phyloP scores from a whole-genome alignment of 2,888 invertebrate genomes.

The Galerucella pusilla region DNA sequence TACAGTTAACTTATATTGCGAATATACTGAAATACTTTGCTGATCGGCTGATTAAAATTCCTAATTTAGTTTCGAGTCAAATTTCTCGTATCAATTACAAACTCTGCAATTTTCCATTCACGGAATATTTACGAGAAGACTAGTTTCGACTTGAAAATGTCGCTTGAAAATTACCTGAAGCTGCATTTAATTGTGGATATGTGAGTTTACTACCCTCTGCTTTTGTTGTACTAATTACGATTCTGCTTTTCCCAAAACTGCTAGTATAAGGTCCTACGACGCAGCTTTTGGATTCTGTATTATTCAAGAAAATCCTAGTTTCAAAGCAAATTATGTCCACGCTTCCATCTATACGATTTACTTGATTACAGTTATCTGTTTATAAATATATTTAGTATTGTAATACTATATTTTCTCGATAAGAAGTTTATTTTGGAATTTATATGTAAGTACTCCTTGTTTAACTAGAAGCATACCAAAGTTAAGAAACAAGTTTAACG shows the following conservation, averaged over 20 bases:
- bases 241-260: not conserved
- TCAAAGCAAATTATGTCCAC: no score
- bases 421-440: no score
- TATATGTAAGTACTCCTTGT: no score
- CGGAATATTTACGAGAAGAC: constrained; percentile 6
- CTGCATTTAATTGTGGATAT: constrained; percentile 27
- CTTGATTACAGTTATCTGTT: no score
- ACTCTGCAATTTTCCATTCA: not conserved
- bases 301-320: no score
- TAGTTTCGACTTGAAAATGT: constrained; percentile 13
- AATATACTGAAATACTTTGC: not conserved
- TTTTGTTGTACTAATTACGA: constrained; percentile 13
- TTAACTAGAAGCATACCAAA: no score
- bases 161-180: constrained; percentile 27
- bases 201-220: constrained; percentile 10
- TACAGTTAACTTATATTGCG: not conserved
- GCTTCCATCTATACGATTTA: no score
- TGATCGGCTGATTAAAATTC: not conserved
- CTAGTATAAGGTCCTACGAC: not conserved
- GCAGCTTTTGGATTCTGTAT: not conserved
- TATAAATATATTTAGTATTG: no score
- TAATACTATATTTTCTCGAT: no score
- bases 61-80: constrained; percentile 2
- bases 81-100: constrained; percentile 19
- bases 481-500: no score